Percentiles rank a stretch among this genome's conserved stretches.
phyloP scores from a whole-genome alignment of 2,113 vertebrate genomes.

The Xerus inauris region DNA sequence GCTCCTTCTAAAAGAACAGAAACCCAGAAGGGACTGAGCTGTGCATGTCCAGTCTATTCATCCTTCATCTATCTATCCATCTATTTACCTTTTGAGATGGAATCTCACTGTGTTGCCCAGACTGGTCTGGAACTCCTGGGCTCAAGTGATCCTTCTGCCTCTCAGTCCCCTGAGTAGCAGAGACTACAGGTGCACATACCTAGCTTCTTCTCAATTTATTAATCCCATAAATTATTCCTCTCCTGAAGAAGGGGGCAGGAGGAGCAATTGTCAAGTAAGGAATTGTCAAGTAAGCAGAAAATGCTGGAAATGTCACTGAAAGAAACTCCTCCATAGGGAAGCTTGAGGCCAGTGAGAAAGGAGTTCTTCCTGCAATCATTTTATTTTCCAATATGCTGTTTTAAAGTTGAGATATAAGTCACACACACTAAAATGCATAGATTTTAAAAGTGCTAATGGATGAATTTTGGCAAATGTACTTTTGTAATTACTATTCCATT shows the following conservation, averaged over 20 bases:
- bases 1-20: neutral
- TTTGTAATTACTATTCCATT: neutral
- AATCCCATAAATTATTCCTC: neutral
- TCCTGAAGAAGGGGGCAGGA: neutral
- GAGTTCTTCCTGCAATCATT: neutral
- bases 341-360: neutral
- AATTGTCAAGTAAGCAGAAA: too few species aligned
- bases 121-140: neutral
- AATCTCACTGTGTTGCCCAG: neutral
- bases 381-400: neutral
- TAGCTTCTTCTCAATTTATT: neutral
- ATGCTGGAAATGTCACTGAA: neutral
- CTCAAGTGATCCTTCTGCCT: neutral
- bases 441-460: slow-evolving; percentile 1
- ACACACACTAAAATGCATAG: neutral
- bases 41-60: neutral
- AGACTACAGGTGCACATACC: neutral
- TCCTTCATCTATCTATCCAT: too few species aligned
- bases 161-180: neutral
- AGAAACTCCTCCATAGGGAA: neutral
- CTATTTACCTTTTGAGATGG: neutral
- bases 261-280: neutral
- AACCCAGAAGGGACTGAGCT: neutral
- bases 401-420: neutral
- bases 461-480: neutral